Conservation (phyloP, 2,113 vertebrate species). For the Condylura cristata region DNA sequence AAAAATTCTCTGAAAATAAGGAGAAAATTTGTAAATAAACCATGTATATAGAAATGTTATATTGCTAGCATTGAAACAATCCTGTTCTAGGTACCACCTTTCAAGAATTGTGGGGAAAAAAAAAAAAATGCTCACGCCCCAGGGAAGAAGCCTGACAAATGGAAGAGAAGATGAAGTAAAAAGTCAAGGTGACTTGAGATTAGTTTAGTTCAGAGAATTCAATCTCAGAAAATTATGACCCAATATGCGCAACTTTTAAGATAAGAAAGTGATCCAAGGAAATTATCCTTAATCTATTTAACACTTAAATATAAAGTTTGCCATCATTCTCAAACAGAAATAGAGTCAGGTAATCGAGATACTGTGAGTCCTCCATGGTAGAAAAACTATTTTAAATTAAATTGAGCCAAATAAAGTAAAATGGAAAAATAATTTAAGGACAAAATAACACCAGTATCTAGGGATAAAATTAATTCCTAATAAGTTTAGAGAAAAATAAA, state of each 20-base stretch:
- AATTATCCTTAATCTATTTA: neutral
- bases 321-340: neutral
- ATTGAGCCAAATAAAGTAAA: neutral
- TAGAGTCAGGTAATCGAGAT: neutral
- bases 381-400: neutral
- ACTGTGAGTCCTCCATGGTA: too few species aligned
- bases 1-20: neutral
- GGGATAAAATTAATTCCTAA: neutral
- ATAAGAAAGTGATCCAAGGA: neutral
- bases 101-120: conserved; percentile 16
- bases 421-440: neutral
- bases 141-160: neutral
- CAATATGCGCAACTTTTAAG: neutral
- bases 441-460: neutral
- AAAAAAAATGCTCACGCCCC: neutral
- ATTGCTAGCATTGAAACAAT: neutral
- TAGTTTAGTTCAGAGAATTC: neutral
- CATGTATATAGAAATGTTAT: neutral
- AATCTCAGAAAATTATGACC: neutral
- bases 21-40: neutral
- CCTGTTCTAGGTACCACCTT: neutral
- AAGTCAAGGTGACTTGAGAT: neutral
- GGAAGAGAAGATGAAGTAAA: neutral
- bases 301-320: neutral
- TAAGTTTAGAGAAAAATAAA: neutral